Percentiles rank a stretch among this genome's conserved stretches.
Conservation (phyloP, 2,888 invertebrate species). For the Mythimna pallens region DNA sequence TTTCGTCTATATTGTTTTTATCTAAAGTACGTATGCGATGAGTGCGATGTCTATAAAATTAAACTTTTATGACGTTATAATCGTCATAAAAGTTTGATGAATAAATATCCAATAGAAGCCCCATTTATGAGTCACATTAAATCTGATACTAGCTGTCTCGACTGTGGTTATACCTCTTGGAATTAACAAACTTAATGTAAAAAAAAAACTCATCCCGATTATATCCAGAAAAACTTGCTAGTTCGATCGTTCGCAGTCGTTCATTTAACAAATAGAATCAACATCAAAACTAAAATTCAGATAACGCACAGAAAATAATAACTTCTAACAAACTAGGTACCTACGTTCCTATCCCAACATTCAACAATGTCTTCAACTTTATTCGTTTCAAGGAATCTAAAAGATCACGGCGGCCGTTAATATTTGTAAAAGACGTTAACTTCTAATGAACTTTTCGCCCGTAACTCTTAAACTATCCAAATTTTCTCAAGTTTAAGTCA, state of each 20-base stretch:
- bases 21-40: constrained; percentile 18
- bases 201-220: neutral
- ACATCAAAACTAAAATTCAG: neutral
- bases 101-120: constrained; percentile 1
- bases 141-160: constrained; percentile 1
- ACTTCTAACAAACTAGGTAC: constrained; percentile 7
- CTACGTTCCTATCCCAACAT: constrained; percentile 1
- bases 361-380: constrained; percentile 24
- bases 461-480: constrained; percentile 67
- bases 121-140: constrained; percentile 4
- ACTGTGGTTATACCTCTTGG: constrained; percentile 13
- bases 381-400: constrained; percentile 24
- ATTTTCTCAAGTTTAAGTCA: constrained; percentile 59
- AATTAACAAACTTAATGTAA: neutral
- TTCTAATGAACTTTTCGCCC: constrained; percentile 59
- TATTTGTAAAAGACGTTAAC: constrained; percentile 51
- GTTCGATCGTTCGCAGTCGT: neutral
- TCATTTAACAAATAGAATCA: neutral
- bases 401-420: constrained; percentile 48
- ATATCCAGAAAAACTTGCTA: neutral
- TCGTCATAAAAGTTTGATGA: constrained; percentile 21
- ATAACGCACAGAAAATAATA: constrained; percentile 14
- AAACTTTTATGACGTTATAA: no score
- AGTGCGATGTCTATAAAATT: constrained; percentile 15
- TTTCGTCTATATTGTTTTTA: constrained; percentile 25